Percentiles rank a stretch among this genome's conserved stretches.
These are phyloP conservation scores for Lepidurus couesii DNA, from an alignment of 1,140 invertebrate species.

Conservation along the genomic window DNA sequence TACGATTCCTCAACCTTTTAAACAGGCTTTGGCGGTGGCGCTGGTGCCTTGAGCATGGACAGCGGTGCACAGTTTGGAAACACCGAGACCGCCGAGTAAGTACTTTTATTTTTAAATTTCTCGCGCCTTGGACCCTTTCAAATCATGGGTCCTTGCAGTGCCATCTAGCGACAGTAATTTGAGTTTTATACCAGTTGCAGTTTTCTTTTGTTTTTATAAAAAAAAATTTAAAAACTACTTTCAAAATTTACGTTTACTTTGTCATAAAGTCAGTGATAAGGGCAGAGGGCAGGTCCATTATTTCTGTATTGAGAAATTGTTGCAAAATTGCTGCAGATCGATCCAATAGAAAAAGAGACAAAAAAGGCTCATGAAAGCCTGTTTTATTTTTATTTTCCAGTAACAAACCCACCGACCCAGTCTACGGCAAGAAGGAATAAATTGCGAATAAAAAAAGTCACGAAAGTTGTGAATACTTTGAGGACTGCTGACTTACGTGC, in stretches of 20 bases:
- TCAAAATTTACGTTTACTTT: conserved; percentile 24
- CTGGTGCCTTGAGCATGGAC: conserved; percentile 95
- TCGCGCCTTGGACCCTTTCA: conserved; percentile 12
- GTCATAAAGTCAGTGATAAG: conserved; percentile 26
- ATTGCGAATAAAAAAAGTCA: neutral
- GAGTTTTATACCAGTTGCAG: neutral
- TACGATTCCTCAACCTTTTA: conserved; percentile 42
- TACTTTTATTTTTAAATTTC: conserved; percentile 25
- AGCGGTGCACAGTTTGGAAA: conserved; percentile 68
- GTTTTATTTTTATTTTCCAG: conserved; percentile 35
- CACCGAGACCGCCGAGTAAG: conserved; percentile 37
- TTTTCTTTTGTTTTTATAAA: conserved; percentile 6
- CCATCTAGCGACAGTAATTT: conserved; percentile 28
- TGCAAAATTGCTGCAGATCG: neutral
- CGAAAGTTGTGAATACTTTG: too few relatives aligned
- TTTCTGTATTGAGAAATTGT: conserved; percentile 7
- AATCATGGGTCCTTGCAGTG: too few relatives aligned
- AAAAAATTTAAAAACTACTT: conserved; percentile 4
- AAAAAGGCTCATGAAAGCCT: conserved; percentile 23
- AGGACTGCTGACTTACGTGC: too few relatives aligned
- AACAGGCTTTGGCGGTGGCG: conserved; percentile 83
- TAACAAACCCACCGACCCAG: conserved; percentile 37
- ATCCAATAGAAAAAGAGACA: neutral
- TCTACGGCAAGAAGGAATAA: conserved; percentile 33
- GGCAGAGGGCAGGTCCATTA: conserved; percentile 25